Percentiles rank a stretch among this genome's conserved stretches.
These are phyloP conservation scores for Pao palembangensis DNA, from an alignment of 2,113 vertebrate species.

Conservation along the genomic window DNA sequence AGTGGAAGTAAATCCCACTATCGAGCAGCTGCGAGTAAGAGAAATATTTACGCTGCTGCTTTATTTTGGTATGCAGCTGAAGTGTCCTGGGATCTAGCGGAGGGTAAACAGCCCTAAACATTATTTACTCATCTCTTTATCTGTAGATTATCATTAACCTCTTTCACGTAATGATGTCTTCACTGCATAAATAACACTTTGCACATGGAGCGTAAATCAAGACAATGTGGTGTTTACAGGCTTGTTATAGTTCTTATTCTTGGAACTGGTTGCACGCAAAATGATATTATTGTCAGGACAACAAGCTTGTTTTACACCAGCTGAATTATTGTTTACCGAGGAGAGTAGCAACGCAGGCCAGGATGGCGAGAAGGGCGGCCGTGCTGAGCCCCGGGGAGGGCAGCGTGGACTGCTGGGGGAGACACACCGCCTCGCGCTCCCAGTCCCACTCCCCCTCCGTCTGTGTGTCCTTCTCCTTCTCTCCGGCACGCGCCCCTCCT, in stretches of 20 bases:
- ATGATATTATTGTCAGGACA: too few relatives aligned
- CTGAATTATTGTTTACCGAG: slow-evolving; percentile 71
- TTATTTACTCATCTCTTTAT: slow-evolving; percentile 53
- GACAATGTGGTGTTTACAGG: too few relatives aligned
- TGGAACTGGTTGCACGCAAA: too few relatives aligned
- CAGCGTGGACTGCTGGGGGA: slow-evolving; percentile 76
- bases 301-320: background rate
- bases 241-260: too few relatives aligned
- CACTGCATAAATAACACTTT: slow-evolving; percentile 15
- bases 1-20: slow-evolving; percentile 40
- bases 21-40: slow-evolving; percentile 52
- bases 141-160: slow-evolving; percentile 45
- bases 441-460: slow-evolving; percentile 65
- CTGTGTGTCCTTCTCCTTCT: slow-evolving; percentile 66
- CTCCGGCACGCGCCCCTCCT: slow-evolving; percentile 73
- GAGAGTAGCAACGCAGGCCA: slow-evolving; percentile 85
- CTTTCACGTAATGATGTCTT: slow-evolving; percentile 23
- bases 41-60: slow-evolving; percentile 59
- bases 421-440: slow-evolving; percentile 73
- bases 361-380: slow-evolving; percentile 84
- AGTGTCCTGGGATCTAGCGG: slow-evolving; percentile 33
- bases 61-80: slow-evolving; percentile 64
- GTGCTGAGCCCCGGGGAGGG: slow-evolving; percentile 85
- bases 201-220: background rate
- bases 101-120: slow-evolving; percentile 53